phyloP scores from a whole-genome alignment of 2,797 vertebrate genomes.

The Babyrousa celebensis region DNA sequence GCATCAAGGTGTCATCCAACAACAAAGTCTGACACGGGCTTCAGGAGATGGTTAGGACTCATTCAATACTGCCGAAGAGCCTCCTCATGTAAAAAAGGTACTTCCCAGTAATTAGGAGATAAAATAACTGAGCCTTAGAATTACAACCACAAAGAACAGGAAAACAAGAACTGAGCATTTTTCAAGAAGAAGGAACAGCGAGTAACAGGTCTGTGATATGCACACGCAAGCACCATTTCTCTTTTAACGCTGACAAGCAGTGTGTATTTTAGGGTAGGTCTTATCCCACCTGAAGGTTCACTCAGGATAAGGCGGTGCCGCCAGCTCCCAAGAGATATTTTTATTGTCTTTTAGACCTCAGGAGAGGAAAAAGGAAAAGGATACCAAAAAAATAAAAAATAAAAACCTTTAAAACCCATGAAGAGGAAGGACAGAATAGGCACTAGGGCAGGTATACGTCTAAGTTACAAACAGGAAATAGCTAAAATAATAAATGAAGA shows the following conservation, averaged over 20 bases:
- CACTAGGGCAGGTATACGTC: slow-evolving; percentile 68
- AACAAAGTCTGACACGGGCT: not conserved
- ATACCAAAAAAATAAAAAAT: slow-evolving; percentile 53
- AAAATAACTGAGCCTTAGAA: not conserved
- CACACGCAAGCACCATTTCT: fast-evolving
- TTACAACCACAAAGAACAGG: not conserved
- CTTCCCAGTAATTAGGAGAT: not conserved
- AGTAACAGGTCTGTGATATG: not conserved
- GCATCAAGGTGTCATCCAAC: not conserved
- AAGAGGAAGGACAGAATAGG: slow-evolving; percentile 70
- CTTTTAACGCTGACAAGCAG: not conserved
- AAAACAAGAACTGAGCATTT: not conserved
- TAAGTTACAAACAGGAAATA: slow-evolving; percentile 86
- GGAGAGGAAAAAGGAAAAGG: slow-evolving; percentile 66
- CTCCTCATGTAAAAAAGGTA: not conserved
- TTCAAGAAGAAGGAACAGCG: not conserved
- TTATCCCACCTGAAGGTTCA: not conserved
- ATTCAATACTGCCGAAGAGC: too few species aligned
- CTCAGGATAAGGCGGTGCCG: not conserved
- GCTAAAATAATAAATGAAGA: slow-evolving; percentile 85
- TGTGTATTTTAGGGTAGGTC: not conserved
- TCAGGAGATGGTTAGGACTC: not conserved
- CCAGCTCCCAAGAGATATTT: slow-evolving; percentile 71
- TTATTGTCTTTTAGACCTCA: slow-evolving; percentile 26
- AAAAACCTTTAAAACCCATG: slow-evolving; percentile 61